Conservation (phyloP, 2,797 vertebrate genomes). For the Apogon talboti region DNA sequence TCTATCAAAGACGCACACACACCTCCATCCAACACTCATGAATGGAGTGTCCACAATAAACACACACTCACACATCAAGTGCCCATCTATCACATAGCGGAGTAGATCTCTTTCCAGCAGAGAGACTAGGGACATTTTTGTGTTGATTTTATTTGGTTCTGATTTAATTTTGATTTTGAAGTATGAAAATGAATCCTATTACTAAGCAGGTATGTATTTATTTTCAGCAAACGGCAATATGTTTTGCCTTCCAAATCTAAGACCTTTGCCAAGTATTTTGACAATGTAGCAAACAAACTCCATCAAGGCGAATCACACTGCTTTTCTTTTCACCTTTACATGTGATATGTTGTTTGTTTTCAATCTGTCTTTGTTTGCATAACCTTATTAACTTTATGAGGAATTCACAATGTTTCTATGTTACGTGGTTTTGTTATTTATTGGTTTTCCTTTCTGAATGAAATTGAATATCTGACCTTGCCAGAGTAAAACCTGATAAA, state of each 20-base stretch:
- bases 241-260: conserved; percentile 58
- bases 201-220: conserved; percentile 72
- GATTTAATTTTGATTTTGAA: conserved; percentile 78
- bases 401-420: conserved; percentile 35
- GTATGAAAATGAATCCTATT: conserved; percentile 80
- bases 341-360: conserved; percentile 63
- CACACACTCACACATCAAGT: conserved; percentile 52
- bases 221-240: conserved; percentile 61
- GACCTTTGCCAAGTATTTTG: conserved; percentile 60
- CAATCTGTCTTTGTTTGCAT: conserved; percentile 55
- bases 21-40: conserved; percentile 70
- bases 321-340: conserved; percentile 37
- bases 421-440: conserved; percentile 55
- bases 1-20: conserved; percentile 79
- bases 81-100: conserved; percentile 80
- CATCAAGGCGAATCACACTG: conserved; percentile 59
- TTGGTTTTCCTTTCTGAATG: conserved; percentile 38
- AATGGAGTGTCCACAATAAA: conserved; percentile 68
- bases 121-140: conserved; percentile 58
- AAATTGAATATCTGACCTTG: conserved; percentile 65
- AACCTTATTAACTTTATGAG: conserved; percentile 60
- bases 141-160: conserved; percentile 76
- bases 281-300: conserved; percentile 66
- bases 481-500: conserved; percentile 50
- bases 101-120: conserved; percentile 74